Base-by-base conservation (phyloP, 1,140 invertebrate species). In the Drosophila leontia region DNA sequence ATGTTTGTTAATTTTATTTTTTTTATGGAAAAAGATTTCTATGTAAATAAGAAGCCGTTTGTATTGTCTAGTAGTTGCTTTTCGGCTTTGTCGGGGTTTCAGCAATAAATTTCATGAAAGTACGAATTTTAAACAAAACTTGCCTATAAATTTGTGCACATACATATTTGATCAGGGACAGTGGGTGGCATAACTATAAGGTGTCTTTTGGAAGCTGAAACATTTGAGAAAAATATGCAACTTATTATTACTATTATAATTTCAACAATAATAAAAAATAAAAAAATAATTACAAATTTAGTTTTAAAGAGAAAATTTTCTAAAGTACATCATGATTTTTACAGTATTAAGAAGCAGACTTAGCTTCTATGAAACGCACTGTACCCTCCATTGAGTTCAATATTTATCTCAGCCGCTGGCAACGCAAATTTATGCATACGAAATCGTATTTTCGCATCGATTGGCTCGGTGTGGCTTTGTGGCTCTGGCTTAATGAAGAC, bases 351-450 rank as follows among this genome's bases (percentile, higher is more conserved):
- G 1, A 2, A 15, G 0, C 44, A 12, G 13, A 15, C 0, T 15
- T 39, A 12, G 17, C 19, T 26, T 6, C 2, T 0, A 32, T 50
- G 45, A 51, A 42, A 41, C 53, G 51, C 53, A 45, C 60, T 78
- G 60, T 77, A 48, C 9, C 5, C 44, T 44, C 35, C 72, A 75
- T 48, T 59, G 74, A 39, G 41, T 51, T 42, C 34, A 75, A 63
- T 51, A 63, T 63, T 37, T 75, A 76, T 57, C 61, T 47, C 47
- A 45, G 55, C 39, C 44, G 19, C 39, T 58, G 19, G 42, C 34
- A 51, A 37, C 41, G 48, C 17, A 63, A 82, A 88, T 86, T 87
- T 86, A 86, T 88, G 76, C 84, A 87, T 67, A 82, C 67, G 71
- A 64, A 86, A 87, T 87, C 72, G 61, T 68, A 77, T 77, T 77